These are phyloP conservation scores for Montipora capricornis DNA, from an alignment of 64 coral and sea anemone genomes.

Conservation along the genomic window DNA sequence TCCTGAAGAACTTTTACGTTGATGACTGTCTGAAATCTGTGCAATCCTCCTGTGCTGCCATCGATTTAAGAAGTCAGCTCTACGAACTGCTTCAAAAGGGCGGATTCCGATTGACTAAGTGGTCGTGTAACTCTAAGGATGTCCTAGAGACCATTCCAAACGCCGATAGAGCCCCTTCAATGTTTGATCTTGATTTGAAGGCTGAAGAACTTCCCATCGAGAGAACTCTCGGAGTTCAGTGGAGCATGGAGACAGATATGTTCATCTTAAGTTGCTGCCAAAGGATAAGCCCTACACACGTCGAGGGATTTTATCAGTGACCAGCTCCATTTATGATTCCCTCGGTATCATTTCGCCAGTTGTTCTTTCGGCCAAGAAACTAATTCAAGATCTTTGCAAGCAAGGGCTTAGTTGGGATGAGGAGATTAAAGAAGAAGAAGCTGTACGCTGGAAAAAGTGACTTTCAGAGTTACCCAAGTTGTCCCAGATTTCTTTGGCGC, in stretches of 20 bases:
- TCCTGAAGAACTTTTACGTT: no score
- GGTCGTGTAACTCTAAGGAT: no score
- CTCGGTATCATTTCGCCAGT: not conserved
- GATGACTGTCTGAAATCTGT: no score
- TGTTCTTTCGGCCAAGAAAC: not conserved
- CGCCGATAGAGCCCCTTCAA: no score
- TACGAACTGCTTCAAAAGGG: no score
- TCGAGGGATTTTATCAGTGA: slow-evolving; percentile 14
- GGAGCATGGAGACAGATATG: slow-evolving; percentile 33
- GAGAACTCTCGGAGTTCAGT: no score
- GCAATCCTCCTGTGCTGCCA: no score
- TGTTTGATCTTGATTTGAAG: no score
- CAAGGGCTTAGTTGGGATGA: slow-evolving; percentile 11
- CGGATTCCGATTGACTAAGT: no score
- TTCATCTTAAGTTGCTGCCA: not conserved
- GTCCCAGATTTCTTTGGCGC: not conserved
- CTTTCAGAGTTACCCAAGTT: not conserved
- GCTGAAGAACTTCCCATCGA: no score
- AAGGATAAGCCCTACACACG: not conserved
- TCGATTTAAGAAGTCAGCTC: no score
- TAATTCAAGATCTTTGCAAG: slow-evolving; percentile 13
- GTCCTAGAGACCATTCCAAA: no score
- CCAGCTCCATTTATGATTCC: not conserved
- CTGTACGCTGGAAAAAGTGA: not conserved
- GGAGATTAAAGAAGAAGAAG: not conserved